These are phyloP conservation scores for Eumaeus atala DNA, from an alignment of 1,140 invertebrate species.

Conservation along the genomic window DNA sequence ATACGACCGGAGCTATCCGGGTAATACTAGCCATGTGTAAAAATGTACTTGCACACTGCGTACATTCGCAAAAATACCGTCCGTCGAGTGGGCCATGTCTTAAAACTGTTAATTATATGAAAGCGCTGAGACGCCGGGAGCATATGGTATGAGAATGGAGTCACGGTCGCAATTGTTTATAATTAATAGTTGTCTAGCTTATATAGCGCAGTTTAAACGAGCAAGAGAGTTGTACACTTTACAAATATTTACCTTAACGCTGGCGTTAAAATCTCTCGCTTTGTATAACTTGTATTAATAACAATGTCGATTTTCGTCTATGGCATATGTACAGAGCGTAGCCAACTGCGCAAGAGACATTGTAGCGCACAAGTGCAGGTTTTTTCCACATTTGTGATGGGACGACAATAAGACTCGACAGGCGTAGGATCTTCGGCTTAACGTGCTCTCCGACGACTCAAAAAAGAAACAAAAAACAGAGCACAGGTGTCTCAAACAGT, in stretches of 20 bases:
- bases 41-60: neutral
- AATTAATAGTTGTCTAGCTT: constrained; percentile 27
- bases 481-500: no score
- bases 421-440: no score
- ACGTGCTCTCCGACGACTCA: no score
- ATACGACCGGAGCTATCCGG: no score
- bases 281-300: no score
- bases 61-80: constrained; percentile 10
- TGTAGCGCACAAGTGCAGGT: no score
- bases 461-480: no score
- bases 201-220: constrained; percentile 19
- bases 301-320: no score
- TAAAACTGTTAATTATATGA: constrained; percentile 29
- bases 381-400: no score
- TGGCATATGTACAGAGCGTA: no score
- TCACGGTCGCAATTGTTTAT: constrained; percentile 31
- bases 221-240: constrained; percentile 11
- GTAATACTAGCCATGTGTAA: neutral
- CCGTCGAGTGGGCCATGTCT: constrained; percentile 11
- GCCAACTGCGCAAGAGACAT: no score
- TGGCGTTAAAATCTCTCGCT: neutral
- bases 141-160: constrained; percentile 30
- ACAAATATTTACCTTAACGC: constrained; percentile 20
- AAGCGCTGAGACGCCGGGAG: constrained; percentile 22
- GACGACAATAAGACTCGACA: no score